Evolutionary conservation across 2,113 vertebrate genomes (phyloP).

Genomic region (Peromyscus maniculatus): DNA sequence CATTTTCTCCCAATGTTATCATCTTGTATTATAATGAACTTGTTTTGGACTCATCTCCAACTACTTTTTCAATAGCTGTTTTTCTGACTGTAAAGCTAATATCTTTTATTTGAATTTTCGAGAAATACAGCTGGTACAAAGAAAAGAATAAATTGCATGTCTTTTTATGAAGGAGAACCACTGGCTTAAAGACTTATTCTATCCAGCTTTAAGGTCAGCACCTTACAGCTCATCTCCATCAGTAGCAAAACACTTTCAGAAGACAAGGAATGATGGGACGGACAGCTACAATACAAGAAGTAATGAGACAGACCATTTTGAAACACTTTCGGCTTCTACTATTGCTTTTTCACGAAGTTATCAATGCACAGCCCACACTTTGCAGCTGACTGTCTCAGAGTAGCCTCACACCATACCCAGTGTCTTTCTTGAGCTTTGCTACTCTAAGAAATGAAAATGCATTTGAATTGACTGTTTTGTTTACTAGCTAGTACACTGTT

Average conservation of each 20-base stretch:
- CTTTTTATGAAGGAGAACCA: background rate
- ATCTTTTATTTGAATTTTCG: background rate
- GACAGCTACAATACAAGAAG: background rate
- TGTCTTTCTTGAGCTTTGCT: background rate
- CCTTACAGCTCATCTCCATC: background rate
- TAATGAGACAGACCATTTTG: background rate
- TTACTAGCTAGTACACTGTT: background rate
- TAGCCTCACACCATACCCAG: background rate
- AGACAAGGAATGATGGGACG: accelerated
- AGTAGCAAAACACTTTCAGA: background rate
- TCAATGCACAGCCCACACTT: background rate
- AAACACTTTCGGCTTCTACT: background rate
- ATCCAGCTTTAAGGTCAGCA: background rate
- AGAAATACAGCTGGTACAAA: background rate
- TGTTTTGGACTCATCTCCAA: background rate
- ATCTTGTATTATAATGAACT: background rate
- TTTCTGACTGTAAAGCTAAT: background rate
- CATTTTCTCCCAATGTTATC: background rate
- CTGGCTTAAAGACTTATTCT: background rate
- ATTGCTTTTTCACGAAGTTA: background rate
- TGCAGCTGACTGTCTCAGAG: background rate
- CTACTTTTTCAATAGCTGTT: background rate
- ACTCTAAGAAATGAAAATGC: background rate
- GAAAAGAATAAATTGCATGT: background rate
- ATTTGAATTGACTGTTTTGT: background rate